Evolutionary conservation across 1,140 invertebrate species (phyloP), one percentile per base, ranked within the genome.

Genomic region (Apis dorsata): DNA sequence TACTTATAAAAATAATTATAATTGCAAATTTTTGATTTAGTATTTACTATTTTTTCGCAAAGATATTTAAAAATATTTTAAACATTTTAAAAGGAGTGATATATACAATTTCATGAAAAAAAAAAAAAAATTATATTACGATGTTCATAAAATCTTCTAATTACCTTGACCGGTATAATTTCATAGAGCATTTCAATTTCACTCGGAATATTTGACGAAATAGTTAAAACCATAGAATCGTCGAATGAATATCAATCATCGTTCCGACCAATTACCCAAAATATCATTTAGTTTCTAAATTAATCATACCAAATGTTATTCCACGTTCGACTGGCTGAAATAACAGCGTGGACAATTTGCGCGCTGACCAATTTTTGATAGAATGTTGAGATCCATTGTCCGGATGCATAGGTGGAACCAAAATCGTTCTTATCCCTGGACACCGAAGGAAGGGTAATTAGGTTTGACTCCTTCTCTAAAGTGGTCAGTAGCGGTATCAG

Each of bases 391-490:
- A 51, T 11, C 57, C 17, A 13, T 34, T 5, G 21, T 49, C 44
- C 9, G 21, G 34, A 44, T 69, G 55, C 83, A 17, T 63, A 94
- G 95, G 94, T 95, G 78, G 93, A 94, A 70, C 94, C 96, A 0
- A 95, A 95, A 21, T 96, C 96, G 12, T 97, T 97, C 86, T 93
- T 97, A 2, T 97, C 97, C 0, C 75, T 97, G 91, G 97, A 98
- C 91, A 95, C 94, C 0, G 96, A 97, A 90, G 97, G 97, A 1
- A 94, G 97, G 82, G 97, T 98, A 0, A 90, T 98, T 10, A 94
- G 97, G 74, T 95, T 97, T 88, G 97, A 98, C 93, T 97, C 97
- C 0, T 96, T 97, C 87, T 97, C 97, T 0, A 98, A 98, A 95
- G 94, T 97, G 24, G 87, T 98, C 49, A 97, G 95, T 89, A 95